phyloP scores from a whole-genome alignment of 2,113 vertebrate genomes.

The Mirounga angustirostris region DNA sequence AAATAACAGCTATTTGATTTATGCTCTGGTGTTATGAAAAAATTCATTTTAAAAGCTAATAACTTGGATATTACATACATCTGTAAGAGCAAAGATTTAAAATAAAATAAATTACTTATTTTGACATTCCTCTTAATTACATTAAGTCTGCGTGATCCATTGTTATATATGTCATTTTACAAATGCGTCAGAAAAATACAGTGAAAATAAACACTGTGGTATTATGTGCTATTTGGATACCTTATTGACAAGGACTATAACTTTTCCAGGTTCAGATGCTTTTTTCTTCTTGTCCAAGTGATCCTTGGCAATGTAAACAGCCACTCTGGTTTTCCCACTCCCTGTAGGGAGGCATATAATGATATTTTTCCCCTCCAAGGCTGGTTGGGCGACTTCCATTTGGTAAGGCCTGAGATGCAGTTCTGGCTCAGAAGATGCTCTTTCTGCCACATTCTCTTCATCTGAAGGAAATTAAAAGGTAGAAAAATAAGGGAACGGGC shows the following conservation, averaged over 20 bases:
- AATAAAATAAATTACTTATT: constrained; percentile 38
- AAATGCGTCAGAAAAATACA: not conserved
- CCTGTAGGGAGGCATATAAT: constrained; percentile 98
- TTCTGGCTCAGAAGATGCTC: constrained; percentile 86
- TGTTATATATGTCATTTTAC: not conserved
- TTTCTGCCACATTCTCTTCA: constrained; percentile 76
- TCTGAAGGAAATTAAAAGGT: constrained; percentile 76
- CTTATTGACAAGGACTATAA: constrained; percentile 97
- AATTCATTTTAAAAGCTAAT: constrained; percentile 14
- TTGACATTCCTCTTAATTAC: constrained; percentile 12
- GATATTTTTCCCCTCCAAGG: constrained; percentile 95
- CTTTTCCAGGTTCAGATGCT: constrained; percentile 89
- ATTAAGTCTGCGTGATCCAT: not conserved
- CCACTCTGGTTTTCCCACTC: constrained; percentile 97
- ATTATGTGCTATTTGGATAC: constrained; percentile 82
- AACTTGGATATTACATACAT: not conserved
- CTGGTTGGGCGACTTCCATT: constrained; percentile 94
- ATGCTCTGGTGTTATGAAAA: not conserved
- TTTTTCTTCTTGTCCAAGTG: constrained; percentile 92
- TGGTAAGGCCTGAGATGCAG: constrained; percentile 95
- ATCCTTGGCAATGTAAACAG: constrained; percentile 95
- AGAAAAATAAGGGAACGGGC: not conserved
- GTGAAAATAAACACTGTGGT: not conserved
- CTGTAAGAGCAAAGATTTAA: constrained; percentile 24
- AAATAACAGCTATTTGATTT: not conserved